Evolutionary conservation across 2,113 vertebrate species (phyloP).

Genomic region (Beaufortia kweichowensis): DNA sequence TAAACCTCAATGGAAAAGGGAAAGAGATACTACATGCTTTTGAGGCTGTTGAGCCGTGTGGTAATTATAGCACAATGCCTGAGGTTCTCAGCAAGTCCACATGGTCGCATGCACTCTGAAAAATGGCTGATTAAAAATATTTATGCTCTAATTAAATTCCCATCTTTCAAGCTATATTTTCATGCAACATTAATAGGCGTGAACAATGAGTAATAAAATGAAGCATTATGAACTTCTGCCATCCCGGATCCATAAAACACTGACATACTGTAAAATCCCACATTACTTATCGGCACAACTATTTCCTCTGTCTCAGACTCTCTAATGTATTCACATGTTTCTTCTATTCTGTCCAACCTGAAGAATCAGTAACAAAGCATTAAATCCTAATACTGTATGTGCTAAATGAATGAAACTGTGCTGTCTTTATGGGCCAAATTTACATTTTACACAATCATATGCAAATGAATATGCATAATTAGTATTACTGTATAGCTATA

Average conservation of each 20-base stretch:
- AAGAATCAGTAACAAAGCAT: not conserved
- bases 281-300: not conserved
- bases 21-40: not conserved
- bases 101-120: not conserved
- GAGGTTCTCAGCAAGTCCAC: slow-evolving; percentile 26
- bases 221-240: slow-evolving; percentile 1
- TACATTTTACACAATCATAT: slow-evolving; percentile 22
- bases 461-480: slow-evolving; percentile 7
- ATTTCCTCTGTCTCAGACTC: not conserved
- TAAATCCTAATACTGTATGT: not conserved
- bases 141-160: slow-evolving; percentile 43
- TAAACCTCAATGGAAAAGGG: not conserved
- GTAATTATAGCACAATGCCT: slow-evolving; percentile 28
- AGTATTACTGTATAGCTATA: not conserved
- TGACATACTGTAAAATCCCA: not conserved
- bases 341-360: not conserved
- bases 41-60: not conserved
- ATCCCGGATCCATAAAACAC: not conserved
- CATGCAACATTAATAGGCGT: slow-evolving; percentile 25
- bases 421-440: not conserved
- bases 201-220: slow-evolving; percentile 35
- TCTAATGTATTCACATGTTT: not conserved
- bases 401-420: not conserved
- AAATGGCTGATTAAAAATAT: slow-evolving; percentile 29
- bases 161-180: slow-evolving; percentile 21